Conservation (phyloP, 2,797 vertebrate species). For the Parauchenoglanis ngamensis region DNA sequence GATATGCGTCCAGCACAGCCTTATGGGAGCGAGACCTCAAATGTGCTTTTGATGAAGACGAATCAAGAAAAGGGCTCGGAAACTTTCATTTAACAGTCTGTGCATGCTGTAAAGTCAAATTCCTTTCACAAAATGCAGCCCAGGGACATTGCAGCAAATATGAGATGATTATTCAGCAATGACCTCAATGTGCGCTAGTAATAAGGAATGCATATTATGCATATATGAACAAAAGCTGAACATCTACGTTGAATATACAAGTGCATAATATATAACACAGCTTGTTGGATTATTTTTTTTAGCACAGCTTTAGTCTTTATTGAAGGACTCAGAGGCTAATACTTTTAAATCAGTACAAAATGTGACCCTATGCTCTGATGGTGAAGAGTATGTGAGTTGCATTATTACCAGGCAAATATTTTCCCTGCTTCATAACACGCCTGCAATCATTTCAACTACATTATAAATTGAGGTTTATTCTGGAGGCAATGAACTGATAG, state of each 20-base stretch:
- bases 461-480: constrained; percentile 1
- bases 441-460: constrained; percentile 7
- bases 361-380: background rate
- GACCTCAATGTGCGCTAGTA: constrained; percentile 44
- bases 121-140: constrained; percentile 52
- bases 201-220: constrained; percentile 45
- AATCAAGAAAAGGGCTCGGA: constrained; percentile 52
- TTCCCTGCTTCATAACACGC: constrained; percentile 5
- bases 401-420: background rate
- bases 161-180: constrained; percentile 58
- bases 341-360: constrained; percentile 13
- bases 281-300: background rate
- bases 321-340: constrained; percentile 13
- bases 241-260: constrained; percentile 33
- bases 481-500: background rate
- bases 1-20: constrained; percentile 53
- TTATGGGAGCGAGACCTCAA: constrained; percentile 56
- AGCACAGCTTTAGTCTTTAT: constrained; percentile 9
- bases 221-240: constrained; percentile 40
- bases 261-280: constrained; percentile 23
- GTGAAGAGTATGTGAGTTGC: background rate
- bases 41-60: constrained; percentile 62
- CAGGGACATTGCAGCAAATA: constrained; percentile 49
- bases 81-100: constrained; percentile 55
- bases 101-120: constrained; percentile 56